Conservation (phyloP, 2,113 vertebrate genomes). For the Entosphenus tridentatus region DNA sequence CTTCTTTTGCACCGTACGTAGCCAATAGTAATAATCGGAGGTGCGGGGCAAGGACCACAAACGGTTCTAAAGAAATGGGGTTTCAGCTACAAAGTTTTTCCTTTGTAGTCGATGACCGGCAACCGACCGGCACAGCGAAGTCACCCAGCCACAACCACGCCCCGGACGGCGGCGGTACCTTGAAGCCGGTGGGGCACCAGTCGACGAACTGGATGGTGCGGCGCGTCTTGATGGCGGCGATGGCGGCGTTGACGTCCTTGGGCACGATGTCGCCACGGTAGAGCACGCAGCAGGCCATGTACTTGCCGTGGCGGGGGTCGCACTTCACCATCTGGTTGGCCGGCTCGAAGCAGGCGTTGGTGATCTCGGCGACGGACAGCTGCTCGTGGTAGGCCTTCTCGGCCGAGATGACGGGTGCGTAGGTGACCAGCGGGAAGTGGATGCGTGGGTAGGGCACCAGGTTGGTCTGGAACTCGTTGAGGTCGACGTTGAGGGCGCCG, state of each 20-base stretch:
- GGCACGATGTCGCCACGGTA: slow-evolving; percentile 19
- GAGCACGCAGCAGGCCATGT: slow-evolving; percentile 22
- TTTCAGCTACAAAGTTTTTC: too few species aligned
- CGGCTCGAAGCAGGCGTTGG: slow-evolving; percentile 23
- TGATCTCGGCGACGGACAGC: slow-evolving; percentile 22
- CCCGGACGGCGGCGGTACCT: neutral
- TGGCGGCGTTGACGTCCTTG: slow-evolving; percentile 28
- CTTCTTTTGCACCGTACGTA: too few species aligned
- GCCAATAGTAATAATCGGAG: too few species aligned
- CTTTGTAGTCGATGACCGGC: too few species aligned
- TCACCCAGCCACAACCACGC: too few species aligned
- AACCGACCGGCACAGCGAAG: too few species aligned
- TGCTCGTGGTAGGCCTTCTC: slow-evolving; percentile 23
- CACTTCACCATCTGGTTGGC: slow-evolving; percentile 30
- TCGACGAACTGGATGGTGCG: slow-evolving; percentile 25
- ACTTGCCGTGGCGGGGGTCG: slow-evolving; percentile 21
- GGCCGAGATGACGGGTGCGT: slow-evolving; percentile 17
- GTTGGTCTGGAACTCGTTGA: slow-evolving; percentile 24
- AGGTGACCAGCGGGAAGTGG: slow-evolving; percentile 24
- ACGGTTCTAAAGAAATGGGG: too few species aligned
- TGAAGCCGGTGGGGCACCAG: slow-evolving; percentile 6
- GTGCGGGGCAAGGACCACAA: too few species aligned
- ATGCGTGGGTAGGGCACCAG: slow-evolving; percentile 22
- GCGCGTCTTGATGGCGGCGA: slow-evolving; percentile 23
- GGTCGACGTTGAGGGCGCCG: slow-evolving; percentile 23